Evolutionary conservation across 2,797 vertebrate genomes (phyloP).

Genomic region (Cryptoprocta ferox): DNA sequence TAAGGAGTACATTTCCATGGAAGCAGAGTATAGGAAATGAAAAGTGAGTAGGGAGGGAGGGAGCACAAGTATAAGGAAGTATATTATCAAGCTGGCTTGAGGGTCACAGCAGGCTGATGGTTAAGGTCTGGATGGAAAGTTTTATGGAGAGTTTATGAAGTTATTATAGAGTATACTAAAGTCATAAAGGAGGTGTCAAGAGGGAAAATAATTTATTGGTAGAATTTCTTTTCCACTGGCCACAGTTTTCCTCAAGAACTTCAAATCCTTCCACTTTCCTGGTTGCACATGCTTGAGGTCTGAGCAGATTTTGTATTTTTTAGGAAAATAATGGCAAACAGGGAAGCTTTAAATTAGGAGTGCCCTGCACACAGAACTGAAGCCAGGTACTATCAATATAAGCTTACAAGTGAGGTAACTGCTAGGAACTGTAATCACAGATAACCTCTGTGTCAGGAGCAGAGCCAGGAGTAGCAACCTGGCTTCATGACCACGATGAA

Average conservation of each 20-base stretch:
- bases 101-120: background rate
- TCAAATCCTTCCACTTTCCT: background rate
- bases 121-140: background rate
- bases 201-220: background rate
- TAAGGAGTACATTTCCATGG: background rate
- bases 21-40: background rate
- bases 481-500: too few relatives aligned
- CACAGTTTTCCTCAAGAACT: background rate
- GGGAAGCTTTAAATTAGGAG: background rate
- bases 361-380: background rate
- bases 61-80: background rate
- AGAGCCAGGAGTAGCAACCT: background rate
- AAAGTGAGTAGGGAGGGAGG: background rate
- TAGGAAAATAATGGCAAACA: background rate
- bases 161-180: background rate
- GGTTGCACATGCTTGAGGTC: background rate
- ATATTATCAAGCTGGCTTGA: background rate
- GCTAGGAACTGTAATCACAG: background rate
- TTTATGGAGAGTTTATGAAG: background rate
- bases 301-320: background rate
- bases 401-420: background rate
- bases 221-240: background rate
- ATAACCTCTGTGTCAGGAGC: background rate
- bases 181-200: background rate
- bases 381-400: background rate